These are phyloP conservation scores for Ginglymostoma cirratum DNA, from an alignment of 2,113 vertebrate genomes.

Conservation along the genomic window DNA sequence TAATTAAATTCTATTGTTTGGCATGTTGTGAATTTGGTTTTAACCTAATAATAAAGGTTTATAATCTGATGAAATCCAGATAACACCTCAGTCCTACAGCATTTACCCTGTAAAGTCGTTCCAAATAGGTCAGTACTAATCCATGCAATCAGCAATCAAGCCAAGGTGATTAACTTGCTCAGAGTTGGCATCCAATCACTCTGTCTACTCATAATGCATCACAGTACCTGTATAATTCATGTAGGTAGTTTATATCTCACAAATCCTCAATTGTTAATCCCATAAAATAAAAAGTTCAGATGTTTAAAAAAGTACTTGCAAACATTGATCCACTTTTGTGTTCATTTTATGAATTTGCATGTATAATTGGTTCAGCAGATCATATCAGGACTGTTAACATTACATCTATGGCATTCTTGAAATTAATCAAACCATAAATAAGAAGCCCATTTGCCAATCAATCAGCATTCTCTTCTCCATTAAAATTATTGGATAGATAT, in stretches of 20 bases:
- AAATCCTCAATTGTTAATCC: not conserved
- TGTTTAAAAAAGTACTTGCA: not conserved
- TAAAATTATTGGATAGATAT: not conserved
- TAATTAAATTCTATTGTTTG: not conserved
- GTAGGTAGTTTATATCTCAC: not conserved
- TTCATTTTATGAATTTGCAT: no score
- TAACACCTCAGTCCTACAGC: not conserved
- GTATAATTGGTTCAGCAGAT: not conserved
- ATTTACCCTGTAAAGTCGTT: not conserved
- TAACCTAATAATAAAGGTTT: not conserved
- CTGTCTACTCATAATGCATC: not conserved
- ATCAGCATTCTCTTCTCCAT: not conserved
- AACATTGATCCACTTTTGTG: no score
- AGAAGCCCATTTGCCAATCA: not conserved
- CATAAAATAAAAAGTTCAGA: not conserved
- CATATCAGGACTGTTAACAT: not conserved
- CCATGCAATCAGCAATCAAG: not conserved
- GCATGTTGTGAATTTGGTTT: not conserved
- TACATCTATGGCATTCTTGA: not conserved
- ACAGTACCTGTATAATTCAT: not conserved
- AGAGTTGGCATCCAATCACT: not conserved
- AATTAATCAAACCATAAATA: not conserved
- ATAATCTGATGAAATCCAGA: not conserved
- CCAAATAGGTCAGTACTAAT: not conserved
- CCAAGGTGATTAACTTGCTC: not conserved